Base-by-base conservation (phyloP, 2,113 vertebrate genomes). In the Acrocephalus arundinaceus region DNA sequence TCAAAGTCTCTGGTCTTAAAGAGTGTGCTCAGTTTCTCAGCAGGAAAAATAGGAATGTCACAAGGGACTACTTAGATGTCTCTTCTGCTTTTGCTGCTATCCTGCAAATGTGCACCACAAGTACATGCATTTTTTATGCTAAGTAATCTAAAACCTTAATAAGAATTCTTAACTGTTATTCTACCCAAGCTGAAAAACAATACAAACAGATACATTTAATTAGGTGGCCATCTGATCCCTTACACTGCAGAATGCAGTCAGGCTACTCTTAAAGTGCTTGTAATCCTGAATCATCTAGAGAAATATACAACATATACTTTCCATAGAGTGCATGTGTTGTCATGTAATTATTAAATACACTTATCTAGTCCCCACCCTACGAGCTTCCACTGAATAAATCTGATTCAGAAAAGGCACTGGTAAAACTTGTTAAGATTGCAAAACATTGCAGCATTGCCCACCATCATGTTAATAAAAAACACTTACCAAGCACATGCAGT, bases 71-170 rank as follows among this genome's bases (percentile, higher is more conserved):
- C 94, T 96, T 93, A 96, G 87, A 94, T 81, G 70, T 84, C 92
- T 96, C 87, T 79, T 89, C 94, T 95, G 87, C 95, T 97, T 89
- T 77, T 96, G 95, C 91, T 90, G 91, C 89, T 90, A 89, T 43
- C 89, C 89, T 94, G 93, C 95, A 95, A 92, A 91, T 24, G 91
- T 85, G 93, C 95, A 97, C 84, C 96, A 95, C 77, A 97, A 84
- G 93, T 59, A 54, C 98, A 98, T 98, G 95, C 89, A 98, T 98
- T 97, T 98, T 98, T 98, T 83, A 98, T 98, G 97, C 61, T n/a
- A 84, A 90, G 98, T 97, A 98, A 98, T 94, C 93, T 95, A 97
- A 98, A 97, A 98, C 98, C 96, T 97, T 88, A 93, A 80, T 96
- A 97, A 96, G 97, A 97, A 97, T 97, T 97, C 97, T 94, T 95